Evolutionary conservation across 2,797 vertebrate species (phyloP), one percentile per base, ranked within the genome.

Genomic region (Rhincodon typus): DNA sequence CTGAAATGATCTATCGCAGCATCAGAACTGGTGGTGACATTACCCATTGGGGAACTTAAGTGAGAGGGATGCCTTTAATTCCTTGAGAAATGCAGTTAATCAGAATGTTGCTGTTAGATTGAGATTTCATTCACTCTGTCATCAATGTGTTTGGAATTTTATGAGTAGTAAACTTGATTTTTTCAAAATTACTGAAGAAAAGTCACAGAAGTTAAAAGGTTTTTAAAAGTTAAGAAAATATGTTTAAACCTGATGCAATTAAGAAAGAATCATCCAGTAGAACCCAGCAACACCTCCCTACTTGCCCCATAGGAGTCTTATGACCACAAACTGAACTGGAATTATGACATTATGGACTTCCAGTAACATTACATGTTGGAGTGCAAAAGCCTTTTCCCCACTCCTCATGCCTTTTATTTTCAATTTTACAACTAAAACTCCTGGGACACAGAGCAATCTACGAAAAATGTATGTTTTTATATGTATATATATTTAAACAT

Each of bases 251-350:
- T 42, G 62, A 23, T 19, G 90, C 90, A 67, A 46, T 46, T 42
- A 13, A 69, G 90, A 93, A 69, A 93, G 62, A 93, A 42, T 69
- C 66, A 66, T 93, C 90, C 66, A 69, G 90, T 93, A 57, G 34
- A 66, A 66, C 17, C 30, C 5, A 66, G 34, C 62, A 38, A 93
- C n/a, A 66, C 66, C 66, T 23, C 57, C n/a, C 21, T 4, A 38
- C 8, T 38, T 23, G 8, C 66, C n/a, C 38, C 38, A 69, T 4
- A 13, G 34, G 66, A 93, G 38, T 66, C n/a, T 12, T 93, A 66
- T 42, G n/a, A 93, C 90, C 90, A 93, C 66, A 93, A 42, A 42
- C 38, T 93, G 90, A 93, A 93, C 90, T 93, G n/a, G 88, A 69
- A 93, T 93, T 67, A 67, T 69, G 66, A 69, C 42, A 93, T 93